Base-by-base conservation (phyloP, 1,140 invertebrate genomes). In the Drosophila kepulauana region DNA sequence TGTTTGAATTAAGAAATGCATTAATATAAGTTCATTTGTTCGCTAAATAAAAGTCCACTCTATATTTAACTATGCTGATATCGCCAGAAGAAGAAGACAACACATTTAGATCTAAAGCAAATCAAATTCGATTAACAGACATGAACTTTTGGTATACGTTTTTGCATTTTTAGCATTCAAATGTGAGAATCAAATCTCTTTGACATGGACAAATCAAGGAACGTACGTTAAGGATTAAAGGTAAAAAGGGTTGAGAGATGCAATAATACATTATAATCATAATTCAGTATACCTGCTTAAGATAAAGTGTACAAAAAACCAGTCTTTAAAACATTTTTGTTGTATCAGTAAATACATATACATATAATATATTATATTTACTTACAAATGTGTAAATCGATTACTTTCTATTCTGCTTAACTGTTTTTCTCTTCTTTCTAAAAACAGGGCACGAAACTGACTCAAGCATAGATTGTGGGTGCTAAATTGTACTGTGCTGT, bases 261-360 rank as follows among this genome's bases (percentile, higher is more conserved):
- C 10, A 62, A 41, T 64, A 70, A 54, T 62, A 35, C 54, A 41
- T 77, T 81, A 74, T 72, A 78, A 75, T 79, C 64, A 84, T 88
- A 88, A 82, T 88, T 25, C 76, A 78, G 82, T 88, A 78, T 82
- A 82, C 63, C 79, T 79, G 79, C 79, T 88, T 86, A 87, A 89
- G 85, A 85, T 89, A 89, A 89, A 89, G 85, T 90, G 72, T 89
- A 89, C 85, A 89, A 90, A 88, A 89, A 89, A 85, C 85, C 85
- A 89, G 85, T 89, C 85, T 89, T 89, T 81, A 89, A 89, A 89
- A 89, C 75, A 88, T 88, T 46, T 85, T 85, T 69, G 71, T 85
- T 69, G 71, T 82, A 65, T 64, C 59, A 64, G 28, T 75, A 63
- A 56, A 77, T 78, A 63, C 70, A 82, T 63, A 25, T 25, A 25